phyloP scores from a whole-genome alignment of 2,797 vertebrate genomes.

The Gobionotothen gibberifrons region DNA sequence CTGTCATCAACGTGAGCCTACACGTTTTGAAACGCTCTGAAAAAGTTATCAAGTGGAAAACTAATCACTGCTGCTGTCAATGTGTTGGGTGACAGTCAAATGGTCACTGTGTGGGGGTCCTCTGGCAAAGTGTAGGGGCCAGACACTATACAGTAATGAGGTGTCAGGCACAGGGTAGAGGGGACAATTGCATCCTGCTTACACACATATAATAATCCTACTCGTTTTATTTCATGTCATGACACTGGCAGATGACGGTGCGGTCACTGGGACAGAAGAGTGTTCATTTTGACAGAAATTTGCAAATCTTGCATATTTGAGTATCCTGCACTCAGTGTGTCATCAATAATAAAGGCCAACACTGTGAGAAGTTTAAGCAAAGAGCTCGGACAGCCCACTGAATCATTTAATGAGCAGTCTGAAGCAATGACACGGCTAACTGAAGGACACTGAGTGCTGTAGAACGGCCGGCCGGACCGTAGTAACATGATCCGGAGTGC shows the following conservation, averaged over 20 bases:
- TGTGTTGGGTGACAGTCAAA: slow-evolving; percentile 8
- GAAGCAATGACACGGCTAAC: slow-evolving; percentile 50
- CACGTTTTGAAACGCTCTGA: slow-evolving; percentile 14
- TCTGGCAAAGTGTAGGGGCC: slow-evolving; percentile 17
- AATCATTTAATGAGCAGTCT: slow-evolving; percentile 69
- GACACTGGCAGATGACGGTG: slow-evolving; percentile 26
- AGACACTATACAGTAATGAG: slow-evolving; percentile 55
- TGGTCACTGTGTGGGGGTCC: slow-evolving; percentile 9
- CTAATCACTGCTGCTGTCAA: slow-evolving; percentile 9
- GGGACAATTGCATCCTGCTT: not conserved
- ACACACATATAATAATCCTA: not conserved
- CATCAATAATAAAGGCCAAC: slow-evolving; percentile 73
- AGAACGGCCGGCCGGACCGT: slow-evolving; percentile 8
- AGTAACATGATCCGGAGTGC: slow-evolving; percentile 25
- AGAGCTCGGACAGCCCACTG: slow-evolving; percentile 60
- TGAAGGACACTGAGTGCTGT: slow-evolving; percentile 53
- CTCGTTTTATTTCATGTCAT: slow-evolving; percentile 45
- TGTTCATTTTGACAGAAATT: slow-evolving; percentile 68
- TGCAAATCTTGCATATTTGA: slow-evolving; percentile 71
- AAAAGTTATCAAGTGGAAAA: slow-evolving; percentile 7
- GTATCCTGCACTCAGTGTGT: slow-evolving; percentile 60
- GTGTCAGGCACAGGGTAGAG: slow-evolving; percentile 31
- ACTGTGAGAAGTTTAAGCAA: slow-evolving; percentile 63
- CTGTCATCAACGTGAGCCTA: slow-evolving; percentile 2
- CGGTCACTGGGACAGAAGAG: slow-evolving; percentile 21